phyloP scores from a whole-genome alignment of 2,113 vertebrate genomes.

The Collichthys lucidus region DNA sequence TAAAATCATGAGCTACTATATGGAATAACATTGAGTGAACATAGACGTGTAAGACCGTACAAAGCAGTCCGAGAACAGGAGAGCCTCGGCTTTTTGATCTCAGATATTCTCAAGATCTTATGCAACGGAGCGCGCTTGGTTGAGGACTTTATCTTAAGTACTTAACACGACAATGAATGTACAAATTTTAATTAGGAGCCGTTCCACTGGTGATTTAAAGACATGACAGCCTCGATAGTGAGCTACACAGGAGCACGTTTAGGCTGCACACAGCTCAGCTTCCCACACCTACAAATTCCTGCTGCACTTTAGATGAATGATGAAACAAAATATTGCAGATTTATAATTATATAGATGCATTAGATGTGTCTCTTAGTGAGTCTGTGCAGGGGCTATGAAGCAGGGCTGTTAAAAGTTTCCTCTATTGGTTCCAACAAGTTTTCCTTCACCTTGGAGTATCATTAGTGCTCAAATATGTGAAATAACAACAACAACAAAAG shows the following conservation, averaged over 20 bases:
- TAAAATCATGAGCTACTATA: constrained; percentile 55
- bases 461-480: neutral
- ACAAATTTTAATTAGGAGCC: constrained; percentile 24
- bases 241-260: neutral
- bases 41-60: constrained; percentile 26
- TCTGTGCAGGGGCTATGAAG: neutral
- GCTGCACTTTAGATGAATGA: constrained; percentile 2
- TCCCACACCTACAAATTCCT: neutral
- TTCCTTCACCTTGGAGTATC: neutral
- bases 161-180: neutral
- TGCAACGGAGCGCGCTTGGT: neutral
- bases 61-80: constrained; percentile 36
- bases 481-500: neutral
- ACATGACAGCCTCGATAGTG: neutral
- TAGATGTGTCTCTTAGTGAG: neutral
- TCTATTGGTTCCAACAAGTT: neutral
- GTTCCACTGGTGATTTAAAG: constrained; percentile 1
- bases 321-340: neutral
- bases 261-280: neutral
- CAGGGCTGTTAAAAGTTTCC: neutral
- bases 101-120: constrained; percentile 23
- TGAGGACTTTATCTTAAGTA: constrained; percentile 27
- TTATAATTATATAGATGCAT: neutral
- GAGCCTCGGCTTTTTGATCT: constrained; percentile 30
- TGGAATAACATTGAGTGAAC: constrained; percentile 54